Percentiles rank a stretch among this genome's conserved stretches.
These are phyloP conservation scores for Nasonia oneida DNA, from an alignment of 2,888 invertebrate species.

Conservation along the genomic window DNA sequence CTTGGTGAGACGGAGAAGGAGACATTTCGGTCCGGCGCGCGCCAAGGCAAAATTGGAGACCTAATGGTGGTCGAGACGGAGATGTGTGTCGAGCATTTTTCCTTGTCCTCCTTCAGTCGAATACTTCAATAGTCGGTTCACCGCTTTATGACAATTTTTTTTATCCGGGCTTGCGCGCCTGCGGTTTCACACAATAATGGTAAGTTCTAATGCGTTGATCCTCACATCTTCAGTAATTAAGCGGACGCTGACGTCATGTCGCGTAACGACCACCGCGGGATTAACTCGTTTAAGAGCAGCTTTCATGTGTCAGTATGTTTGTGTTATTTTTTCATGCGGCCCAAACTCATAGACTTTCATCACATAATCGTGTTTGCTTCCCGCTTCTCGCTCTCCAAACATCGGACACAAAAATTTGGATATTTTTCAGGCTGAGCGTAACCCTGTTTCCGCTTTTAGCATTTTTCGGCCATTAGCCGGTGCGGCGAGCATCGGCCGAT, in stretches of 20 bases:
- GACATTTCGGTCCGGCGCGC: background rate
- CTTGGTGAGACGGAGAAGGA: background rate
- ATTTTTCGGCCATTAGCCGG: slow-evolving; percentile 56
- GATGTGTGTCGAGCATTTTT: background rate
- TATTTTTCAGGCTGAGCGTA: slow-evolving; percentile 19
- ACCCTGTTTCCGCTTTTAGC: slow-evolving; percentile 30
- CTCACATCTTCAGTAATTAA: slow-evolving; percentile 50
- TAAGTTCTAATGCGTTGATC: slow-evolving; percentile 38
- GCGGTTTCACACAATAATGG: slow-evolving; percentile 16
- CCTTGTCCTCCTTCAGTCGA: slow-evolving; percentile 5
- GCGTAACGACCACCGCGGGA: slow-evolving; percentile 35
- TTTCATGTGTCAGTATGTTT: background rate
- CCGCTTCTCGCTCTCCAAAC: background rate
- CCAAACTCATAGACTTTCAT: background rate
- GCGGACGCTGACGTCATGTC: slow-evolving; percentile 46
- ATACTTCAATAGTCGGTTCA: background rate
- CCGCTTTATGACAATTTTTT: slow-evolving; percentile 21
- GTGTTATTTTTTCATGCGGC: background rate
- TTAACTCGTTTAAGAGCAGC: slow-evolving; percentile 25
- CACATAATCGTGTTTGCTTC: background rate
- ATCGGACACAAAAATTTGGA: slow-evolving; percentile 22
- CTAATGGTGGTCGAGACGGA: background rate
- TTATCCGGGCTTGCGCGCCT: background rate
- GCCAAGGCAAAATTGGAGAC: slow-evolving; percentile 4
- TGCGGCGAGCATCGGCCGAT: background rate